Evolutionary conservation across 2,113 vertebrate species (phyloP), one percentile per base, ranked within the genome.

Genomic region (Pseudorectes ferrugineus): DNA sequence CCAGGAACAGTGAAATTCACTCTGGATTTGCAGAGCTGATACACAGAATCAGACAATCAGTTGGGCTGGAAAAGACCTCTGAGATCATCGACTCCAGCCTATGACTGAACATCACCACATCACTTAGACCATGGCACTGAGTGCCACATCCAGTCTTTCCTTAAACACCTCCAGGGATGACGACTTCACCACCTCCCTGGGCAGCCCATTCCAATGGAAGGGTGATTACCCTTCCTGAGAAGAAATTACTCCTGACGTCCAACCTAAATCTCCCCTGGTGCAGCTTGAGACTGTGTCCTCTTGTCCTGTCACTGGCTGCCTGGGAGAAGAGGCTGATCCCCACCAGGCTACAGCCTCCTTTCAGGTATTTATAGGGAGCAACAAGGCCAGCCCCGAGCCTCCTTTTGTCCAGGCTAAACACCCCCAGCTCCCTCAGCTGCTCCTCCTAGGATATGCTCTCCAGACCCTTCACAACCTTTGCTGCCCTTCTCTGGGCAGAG

Each of bases 361-460:
- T 59, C 33, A 52, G 12, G 33, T 23, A 12, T 26, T 59, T 26
- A 14, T 5, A 36, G 18, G 6, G 22, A 59, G 36, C 1, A 1
- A 43, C 45, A 59, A 36, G 9, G 22, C 4, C 45, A 58, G 25
- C 11, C 38, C 33, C 4, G 7, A 59, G 33, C 23, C 38, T 43
- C 45, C 25, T 36, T 36, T 43, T 20, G 18, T 51, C 33, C 52
- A 33, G 36, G 26, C 33, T 43, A 5, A 67, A 43, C 52, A 77
- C 1, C 2, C 5, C 11, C 11, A 36, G 24, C 29, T 48, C 42
- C 29, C 35, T 48, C 24, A 35, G 38, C 28, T 43, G 18, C 18
- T 68, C 12, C 54, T 52, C 46, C 29, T 0, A 33, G 38, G 10
- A 10, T 19, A 2, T 6, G 12, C 0, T 1, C 54, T 45, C 38